Percentiles rank a stretch among this genome's conserved stretches.
These are phyloP conservation scores for Spheniscus mendiculus DNA, from an alignment of 2,113 vertebrate species.

Conservation along the genomic window DNA sequence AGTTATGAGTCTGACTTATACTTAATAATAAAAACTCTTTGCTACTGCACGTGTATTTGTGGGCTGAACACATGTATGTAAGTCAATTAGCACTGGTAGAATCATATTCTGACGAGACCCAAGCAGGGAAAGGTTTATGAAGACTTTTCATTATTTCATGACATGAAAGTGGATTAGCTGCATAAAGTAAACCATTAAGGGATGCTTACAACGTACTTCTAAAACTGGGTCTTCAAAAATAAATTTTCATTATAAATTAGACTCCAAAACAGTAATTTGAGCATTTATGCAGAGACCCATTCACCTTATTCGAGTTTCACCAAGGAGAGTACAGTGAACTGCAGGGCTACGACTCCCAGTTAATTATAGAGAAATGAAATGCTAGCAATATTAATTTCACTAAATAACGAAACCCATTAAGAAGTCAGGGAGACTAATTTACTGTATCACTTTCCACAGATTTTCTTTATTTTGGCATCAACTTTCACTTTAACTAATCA, in stretches of 20 bases:
- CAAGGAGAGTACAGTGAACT: not conserved
- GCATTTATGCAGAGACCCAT: not conserved
- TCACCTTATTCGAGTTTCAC: not conserved
- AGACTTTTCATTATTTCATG: not conserved
- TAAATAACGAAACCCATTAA: not conserved
- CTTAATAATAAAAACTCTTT: not conserved
- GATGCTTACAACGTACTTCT: not conserved
- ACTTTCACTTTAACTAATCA: not conserved
- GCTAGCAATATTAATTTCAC: not conserved
- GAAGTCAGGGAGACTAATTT: not conserved
- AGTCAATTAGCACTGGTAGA: not conserved
- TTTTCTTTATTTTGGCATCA: not conserved
- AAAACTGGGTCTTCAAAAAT: not conserved
- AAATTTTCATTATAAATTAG: not conserved
- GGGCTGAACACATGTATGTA: not conserved
- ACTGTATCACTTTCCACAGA: not conserved
- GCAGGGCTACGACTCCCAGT: fast-evolving
- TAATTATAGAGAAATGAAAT: not conserved
- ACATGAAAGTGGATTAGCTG: not conserved
- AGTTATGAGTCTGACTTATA: not conserved
- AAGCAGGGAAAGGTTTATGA: not conserved
- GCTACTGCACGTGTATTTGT: not conserved
- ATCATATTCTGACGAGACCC: not conserved
- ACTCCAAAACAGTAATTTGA: not conserved
- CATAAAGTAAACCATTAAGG: not conserved